Evolutionary conservation across 1,140 invertebrate genomes (phyloP).

Genomic region (Sarcophaga peregrina): DNA sequence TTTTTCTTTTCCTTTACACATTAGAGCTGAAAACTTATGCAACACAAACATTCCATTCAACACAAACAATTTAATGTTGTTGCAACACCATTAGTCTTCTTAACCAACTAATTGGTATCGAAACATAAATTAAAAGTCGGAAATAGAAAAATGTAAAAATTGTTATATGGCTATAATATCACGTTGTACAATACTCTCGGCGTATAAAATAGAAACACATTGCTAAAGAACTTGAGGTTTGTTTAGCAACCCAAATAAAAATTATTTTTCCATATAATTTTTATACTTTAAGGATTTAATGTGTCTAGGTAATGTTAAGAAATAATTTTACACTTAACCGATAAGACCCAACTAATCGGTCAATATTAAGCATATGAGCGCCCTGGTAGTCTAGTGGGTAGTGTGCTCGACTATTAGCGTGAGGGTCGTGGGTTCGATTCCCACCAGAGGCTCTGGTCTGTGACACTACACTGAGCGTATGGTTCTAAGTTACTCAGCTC

Average conservation of each 20-base stretch:
- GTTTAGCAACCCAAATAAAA: neutral
- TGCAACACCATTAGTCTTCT: conserved; percentile 18
- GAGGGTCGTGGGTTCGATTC: too few species aligned
- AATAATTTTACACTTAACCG: neutral
- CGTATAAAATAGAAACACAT: neutral
- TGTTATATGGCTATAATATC: neutral
- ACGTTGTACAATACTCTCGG: neutral
- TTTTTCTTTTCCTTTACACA: too few species aligned
- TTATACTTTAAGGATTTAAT: neutral
- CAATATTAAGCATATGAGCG: too few species aligned
- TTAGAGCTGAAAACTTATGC: too few species aligned
- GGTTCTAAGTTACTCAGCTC: too few species aligned
- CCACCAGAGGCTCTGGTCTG: too few species aligned
- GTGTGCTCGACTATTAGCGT: too few species aligned
- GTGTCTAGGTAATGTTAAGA: neutral
- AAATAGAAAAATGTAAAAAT: conserved; percentile 44
- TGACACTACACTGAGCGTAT: too few species aligned
- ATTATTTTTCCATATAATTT: neutral
- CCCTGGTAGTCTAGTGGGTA: too few species aligned
- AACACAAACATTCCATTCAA: neutral
- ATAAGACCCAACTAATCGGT: too few species aligned
- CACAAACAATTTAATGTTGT: conserved; percentile 3
- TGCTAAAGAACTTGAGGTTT: neutral
- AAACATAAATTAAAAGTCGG: conserved; percentile 49
- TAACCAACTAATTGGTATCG: conserved; percentile 47